These are phyloP conservation scores for Cetonia aurata DNA, from an alignment of 2,888 invertebrate species.

Conservation along the genomic window DNA sequence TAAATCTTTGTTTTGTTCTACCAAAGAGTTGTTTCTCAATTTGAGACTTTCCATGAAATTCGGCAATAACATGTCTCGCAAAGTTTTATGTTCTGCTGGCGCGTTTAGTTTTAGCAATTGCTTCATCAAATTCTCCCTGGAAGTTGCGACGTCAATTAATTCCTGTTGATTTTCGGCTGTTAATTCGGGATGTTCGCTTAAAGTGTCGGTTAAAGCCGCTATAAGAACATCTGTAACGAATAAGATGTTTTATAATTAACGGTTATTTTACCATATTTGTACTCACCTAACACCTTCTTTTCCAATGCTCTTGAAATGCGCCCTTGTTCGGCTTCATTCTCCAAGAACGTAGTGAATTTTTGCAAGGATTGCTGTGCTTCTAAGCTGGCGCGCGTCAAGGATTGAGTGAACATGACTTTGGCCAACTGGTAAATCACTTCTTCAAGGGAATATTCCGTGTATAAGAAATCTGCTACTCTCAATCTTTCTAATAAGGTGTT, in stretches of 20 bases:
- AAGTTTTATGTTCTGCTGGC: slow-evolving; percentile 67
- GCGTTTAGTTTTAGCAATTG: slow-evolving; percentile 69
- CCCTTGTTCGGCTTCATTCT: slow-evolving; percentile 79
- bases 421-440: slow-evolving; percentile 86
- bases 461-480: slow-evolving; percentile 78
- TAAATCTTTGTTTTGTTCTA: slow-evolving; percentile 7
- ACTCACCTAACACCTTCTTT: slow-evolving; percentile 81
- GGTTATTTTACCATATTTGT: not conserved
- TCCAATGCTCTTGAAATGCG: slow-evolving; percentile 80
- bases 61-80: slow-evolving; percentile 66
- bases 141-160: slow-evolving; percentile 51
- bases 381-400: slow-evolving; percentile 76
- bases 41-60: slow-evolving; percentile 49
- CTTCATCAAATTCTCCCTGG: slow-evolving; percentile 65
- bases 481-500: slow-evolving; percentile 78
- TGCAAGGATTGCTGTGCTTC: slow-evolving; percentile 81
- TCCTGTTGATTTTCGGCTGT: slow-evolving; percentile 55
- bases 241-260: not conserved
- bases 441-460: slow-evolving; percentile 82
- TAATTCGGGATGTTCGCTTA: slow-evolving; percentile 80
- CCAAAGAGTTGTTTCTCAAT: not conserved
- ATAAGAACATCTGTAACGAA: slow-evolving; percentile 77
- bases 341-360: slow-evolving; percentile 80
- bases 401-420: slow-evolving; percentile 85
- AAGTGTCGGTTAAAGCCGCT: slow-evolving; percentile 79